Evolutionary conservation across 2,888 invertebrate genomes (phyloP), one percentile per base, ranked within the genome.

Genomic region (Catocala nupta): DNA sequence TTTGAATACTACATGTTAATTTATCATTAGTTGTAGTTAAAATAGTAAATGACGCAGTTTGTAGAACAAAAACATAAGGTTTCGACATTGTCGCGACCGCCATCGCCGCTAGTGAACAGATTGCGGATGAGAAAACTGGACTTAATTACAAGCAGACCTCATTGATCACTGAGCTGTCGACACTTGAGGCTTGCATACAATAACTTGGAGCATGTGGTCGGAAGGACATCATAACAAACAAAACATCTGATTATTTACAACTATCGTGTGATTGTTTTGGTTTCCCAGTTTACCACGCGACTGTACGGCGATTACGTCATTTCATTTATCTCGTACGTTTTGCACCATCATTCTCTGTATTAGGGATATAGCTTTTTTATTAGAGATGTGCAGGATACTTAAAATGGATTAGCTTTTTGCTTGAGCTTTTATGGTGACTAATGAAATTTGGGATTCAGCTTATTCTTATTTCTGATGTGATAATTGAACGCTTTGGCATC

Each of bases 251-350:
- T 68, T 71, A 73, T 75, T 68, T 67, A 73, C 71, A 71, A 75
- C 69, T 65, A 76, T 75, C 88, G 86, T 89, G 87, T 83, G 89
- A 88, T 81, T 87, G 86, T 87, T 87, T 84, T 73, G 82, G 71
- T 85, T 80, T 70, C 70, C 60, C 82, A 73, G 82, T 80, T 59
- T 64, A 69, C 62, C 53, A 47, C 55, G 56, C 68, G 62, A 76
- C 70, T 73, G 71, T 68, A 72, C 67, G 34, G 52, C 12, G 47
- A 56, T 80, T 64, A 70, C 81, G 79, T 80, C 70, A 80, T 60
- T 47, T 57, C 57, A 68, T 71, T 67, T 57, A 61, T 75, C 73
- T 64, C 49, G 61, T 57, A 65, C 34, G 66, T 55, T 49, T 54
- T 65, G 70, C 68, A 54, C 33, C 55, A 66, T 74, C 68, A 74